Conservation (phyloP, 2,888 invertebrate species). For the Amphipyra tragopoginis region DNA sequence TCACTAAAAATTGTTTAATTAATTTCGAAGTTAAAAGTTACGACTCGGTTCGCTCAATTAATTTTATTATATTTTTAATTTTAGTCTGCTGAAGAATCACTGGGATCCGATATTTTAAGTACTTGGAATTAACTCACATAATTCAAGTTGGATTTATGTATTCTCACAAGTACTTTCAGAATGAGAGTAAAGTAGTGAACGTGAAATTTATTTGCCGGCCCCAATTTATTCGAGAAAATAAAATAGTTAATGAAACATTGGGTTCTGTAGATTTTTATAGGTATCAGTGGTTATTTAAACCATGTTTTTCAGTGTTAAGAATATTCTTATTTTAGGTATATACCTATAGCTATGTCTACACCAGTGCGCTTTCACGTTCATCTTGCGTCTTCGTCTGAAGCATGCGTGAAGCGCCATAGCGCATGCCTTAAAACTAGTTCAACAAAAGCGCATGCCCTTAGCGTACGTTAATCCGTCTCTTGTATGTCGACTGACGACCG, state of each 20-base stretch:
- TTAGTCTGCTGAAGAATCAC: background rate
- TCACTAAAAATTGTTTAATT: background rate
- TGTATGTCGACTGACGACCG: no score
- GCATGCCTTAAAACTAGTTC: no score
- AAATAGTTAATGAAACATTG: constrained; percentile 7
- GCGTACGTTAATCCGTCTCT: no score
- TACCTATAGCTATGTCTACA: no score
- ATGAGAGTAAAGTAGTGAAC: constrained; percentile 20
- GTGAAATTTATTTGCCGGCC: constrained; percentile 27
- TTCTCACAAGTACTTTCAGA: constrained; percentile 28
- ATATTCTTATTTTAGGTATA: no score
- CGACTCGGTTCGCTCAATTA: background rate
- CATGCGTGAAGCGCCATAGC: no score
- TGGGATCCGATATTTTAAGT: constrained; percentile 15
- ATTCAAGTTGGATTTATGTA: constrained; percentile 34
- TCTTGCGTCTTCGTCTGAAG: no score
- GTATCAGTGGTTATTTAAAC: no score
- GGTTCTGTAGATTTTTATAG: constrained; percentile 11
- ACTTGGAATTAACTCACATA: constrained; percentile 22
- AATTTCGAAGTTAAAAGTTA: constrained; percentile 4
- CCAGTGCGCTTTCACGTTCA: no score
- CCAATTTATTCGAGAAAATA: constrained; percentile 32
- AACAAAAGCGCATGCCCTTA: no score
- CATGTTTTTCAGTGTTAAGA: no score
- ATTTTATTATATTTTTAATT: constrained; percentile 4